Evolutionary conservation across 92 coral and sea anemone genomes (phyloP).

Genomic region (Palythoa grandiflora): DNA sequence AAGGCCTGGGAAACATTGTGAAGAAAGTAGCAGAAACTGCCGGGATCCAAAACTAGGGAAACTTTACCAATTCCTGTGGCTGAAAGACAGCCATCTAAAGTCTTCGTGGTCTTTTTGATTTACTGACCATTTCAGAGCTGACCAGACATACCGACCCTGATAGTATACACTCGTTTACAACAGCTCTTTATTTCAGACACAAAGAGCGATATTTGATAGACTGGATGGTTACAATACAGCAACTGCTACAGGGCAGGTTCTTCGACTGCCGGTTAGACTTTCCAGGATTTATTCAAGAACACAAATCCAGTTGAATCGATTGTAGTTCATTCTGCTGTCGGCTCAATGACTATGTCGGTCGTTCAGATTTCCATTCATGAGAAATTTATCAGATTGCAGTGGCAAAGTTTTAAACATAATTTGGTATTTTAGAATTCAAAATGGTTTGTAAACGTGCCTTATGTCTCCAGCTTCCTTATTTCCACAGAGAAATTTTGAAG

Average conservation of each 20-base stretch:
- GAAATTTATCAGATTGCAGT: not conserved
- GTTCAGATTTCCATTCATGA: not conserved
- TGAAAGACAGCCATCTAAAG: slow-evolving; percentile 57
- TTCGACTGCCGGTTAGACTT: not conserved
- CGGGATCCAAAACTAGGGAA: slow-evolving; percentile 37
- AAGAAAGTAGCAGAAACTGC: slow-evolving; percentile 50
- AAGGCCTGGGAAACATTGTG: slow-evolving; percentile 23
- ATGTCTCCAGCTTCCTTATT: not conserved
- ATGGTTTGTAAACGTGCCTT: not conserved
- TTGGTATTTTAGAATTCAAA: not conserved
- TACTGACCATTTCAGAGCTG: slow-evolving; percentile 42
- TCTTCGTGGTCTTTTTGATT: slow-evolving; percentile 52
- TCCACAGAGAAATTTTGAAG: too few relatives aligned
- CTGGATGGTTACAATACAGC: slow-evolving; percentile 21
- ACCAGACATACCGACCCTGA: not conserved
- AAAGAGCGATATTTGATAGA: slow-evolving; percentile 40
- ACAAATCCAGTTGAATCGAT: not conserved
- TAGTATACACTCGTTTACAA: slow-evolving; percentile 43
- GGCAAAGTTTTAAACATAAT: slow-evolving; percentile 4
- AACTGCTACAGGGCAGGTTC: not conserved
- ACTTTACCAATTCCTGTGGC: slow-evolving; percentile 44
- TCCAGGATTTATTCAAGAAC: not conserved
- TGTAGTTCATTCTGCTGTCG: slow-evolving; percentile 2
- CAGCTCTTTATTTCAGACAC: slow-evolving; percentile 30
- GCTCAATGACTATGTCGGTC: not conserved